Evolutionary conservation across 1,140 invertebrate species (phyloP).

Genomic region (Drosophila hydei): DNA sequence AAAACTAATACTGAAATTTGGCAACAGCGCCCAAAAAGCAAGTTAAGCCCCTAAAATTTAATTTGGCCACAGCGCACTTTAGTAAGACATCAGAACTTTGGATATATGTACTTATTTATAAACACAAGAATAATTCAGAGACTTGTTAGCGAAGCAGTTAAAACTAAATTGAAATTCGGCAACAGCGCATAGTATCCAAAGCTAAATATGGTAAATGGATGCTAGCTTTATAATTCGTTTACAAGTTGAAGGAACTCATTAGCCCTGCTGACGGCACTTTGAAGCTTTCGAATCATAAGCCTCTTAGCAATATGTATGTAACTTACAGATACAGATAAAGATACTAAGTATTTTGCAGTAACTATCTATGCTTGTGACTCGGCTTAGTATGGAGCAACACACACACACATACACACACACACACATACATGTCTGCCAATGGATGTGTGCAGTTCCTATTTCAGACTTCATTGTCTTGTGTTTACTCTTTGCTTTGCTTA

Average conservation of each 20-base stretch:
- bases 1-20: too few relatives aligned
- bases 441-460: slow-evolving; percentile 53
- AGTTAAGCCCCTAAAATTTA: too few relatives aligned
- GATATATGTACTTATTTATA: too few relatives aligned
- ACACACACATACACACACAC: slow-evolving; percentile 15
- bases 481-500: slow-evolving; percentile 60
- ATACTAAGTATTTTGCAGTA: slow-evolving; percentile 17
- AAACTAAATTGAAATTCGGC: slow-evolving; percentile 20
- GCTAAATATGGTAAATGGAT: neutral
- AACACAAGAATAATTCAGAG: neutral
- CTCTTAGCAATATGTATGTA: slow-evolving; percentile 61
- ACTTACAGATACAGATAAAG: slow-evolving; percentile 31
- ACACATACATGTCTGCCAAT: slow-evolving; percentile 24
- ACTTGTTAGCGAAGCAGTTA: neutral
- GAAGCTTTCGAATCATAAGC: slow-evolving; percentile 65
- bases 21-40: too few relatives aligned
- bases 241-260: slow-evolving; percentile 56
- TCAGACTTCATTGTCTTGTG: slow-evolving; percentile 72
- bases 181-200: slow-evolving; percentile 17
- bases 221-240: slow-evolving; percentile 9
- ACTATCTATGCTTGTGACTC: slow-evolving; percentile 43
- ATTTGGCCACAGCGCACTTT: too few relatives aligned
- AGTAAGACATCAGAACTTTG: too few relatives aligned
- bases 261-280: slow-evolving; percentile 44
- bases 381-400: slow-evolving; percentile 44